Evolutionary conservation across 2,888 invertebrate species (phyloP), one percentile per base, ranked within the genome.

Genomic region (Epistrophe grossulariae): DNA sequence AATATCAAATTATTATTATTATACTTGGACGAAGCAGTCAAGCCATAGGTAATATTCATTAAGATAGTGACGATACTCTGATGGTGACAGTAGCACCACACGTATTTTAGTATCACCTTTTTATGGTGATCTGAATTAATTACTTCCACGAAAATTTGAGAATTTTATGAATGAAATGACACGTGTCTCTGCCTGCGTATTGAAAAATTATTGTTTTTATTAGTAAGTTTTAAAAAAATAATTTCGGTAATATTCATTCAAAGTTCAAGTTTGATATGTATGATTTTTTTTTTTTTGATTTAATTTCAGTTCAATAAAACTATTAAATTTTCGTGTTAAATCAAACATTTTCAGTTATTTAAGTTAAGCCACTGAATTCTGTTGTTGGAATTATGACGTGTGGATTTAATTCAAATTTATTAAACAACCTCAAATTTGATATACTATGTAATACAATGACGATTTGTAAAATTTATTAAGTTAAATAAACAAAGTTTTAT

Each of bases 91-190:
- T 82, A 82, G 82, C 82, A 71, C 50, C 28, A 52, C 77, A 59
- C 57, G 64, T 64, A 72, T 31, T 43, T 38, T 10, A 40, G 15
- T 71, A 66, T 57, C 35, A 24, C n/a, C n/a, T 17, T 72, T 72
- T 78, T 78, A 72, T 82, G 62, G 66, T 82, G 55, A 59, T 66
- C 64, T 73, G 17, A 77, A 66, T 78, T 82, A 78, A 82, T 78
- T 72, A 43, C 43, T 82, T 78, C 78, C 57, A 43, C 13, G 78
- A 48, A 78, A 43, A 57, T 15, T 13, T 76, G 1, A 4, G 38
- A n/a, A 40, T 66, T 74, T 24, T 77, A 52, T 82, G 77, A 82
- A 78, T 82, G 82, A 78, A 74, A 28, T 40, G 82, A 64, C 82
- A 72, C 82, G 82, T 82, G 82, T 66, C 45, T 31, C 19, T 13